Conservation (phyloP, 2,888 invertebrate species). For the Abrostola triplasia region DNA sequence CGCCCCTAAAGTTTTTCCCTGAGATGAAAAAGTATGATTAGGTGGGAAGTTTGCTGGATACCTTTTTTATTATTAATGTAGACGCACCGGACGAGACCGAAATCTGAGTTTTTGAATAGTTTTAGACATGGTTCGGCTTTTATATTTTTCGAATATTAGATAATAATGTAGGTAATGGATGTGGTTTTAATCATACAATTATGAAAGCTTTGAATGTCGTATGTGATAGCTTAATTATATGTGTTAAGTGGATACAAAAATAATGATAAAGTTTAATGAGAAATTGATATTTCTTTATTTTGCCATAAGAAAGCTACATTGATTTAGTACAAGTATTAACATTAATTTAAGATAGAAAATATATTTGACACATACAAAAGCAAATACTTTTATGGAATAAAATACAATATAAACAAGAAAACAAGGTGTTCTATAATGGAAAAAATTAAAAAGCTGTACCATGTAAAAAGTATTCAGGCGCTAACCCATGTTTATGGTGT, state of each 20-base stretch:
- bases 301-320: too few species aligned
- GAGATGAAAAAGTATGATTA: slow-evolving; percentile 61
- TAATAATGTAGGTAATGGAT: too few species aligned
- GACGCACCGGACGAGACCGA: slow-evolving; percentile 36
- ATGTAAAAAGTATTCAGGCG: slow-evolving; percentile 56
- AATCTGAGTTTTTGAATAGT: slow-evolving; percentile 53
- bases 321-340: background rate
- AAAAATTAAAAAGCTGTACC: slow-evolving; percentile 57
- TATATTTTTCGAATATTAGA: slow-evolving; percentile 21
- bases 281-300: too few species aligned
- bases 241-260: too few species aligned
- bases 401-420: slow-evolving; percentile 28
- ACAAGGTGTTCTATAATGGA: slow-evolving; percentile 25
- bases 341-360: background rate
- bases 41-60: slow-evolving; percentile 49
- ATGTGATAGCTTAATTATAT: too few species aligned
- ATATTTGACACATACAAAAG: background rate
- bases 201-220: too few species aligned
- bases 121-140: slow-evolving; percentile 46
- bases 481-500: slow-evolving; percentile 69
- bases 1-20: slow-evolving; percentile 40
- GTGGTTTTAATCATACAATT: too few species aligned
- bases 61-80: slow-evolving; percentile 56
- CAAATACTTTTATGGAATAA: background rate
- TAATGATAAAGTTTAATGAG: too few species aligned